Conservation (phyloP, 92 coral and sea anemone species). For the Siderastrea siderea region DNA sequence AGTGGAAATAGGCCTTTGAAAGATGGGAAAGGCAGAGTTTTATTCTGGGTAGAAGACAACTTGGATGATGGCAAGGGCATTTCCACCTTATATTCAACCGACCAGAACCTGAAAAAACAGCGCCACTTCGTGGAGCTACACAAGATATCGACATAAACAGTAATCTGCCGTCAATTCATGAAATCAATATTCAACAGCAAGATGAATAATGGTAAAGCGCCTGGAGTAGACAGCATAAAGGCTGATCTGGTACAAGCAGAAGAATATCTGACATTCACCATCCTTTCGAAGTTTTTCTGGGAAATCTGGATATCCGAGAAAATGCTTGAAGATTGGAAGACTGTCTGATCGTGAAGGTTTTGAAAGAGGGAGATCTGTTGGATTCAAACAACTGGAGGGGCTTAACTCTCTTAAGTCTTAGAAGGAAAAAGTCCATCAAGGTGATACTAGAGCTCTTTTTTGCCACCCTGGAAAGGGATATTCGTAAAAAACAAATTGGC, state of each 20-base stretch:
- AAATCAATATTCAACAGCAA: constrained; percentile 13
- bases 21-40: background rate
- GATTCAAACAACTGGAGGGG: background rate
- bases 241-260: constrained; percentile 9
- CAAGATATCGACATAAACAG: background rate
- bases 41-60: no score
- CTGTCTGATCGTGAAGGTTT: constrained; percentile 6
- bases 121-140: background rate
- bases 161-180: constrained; percentile 7
- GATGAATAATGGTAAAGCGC: constrained; percentile 25
- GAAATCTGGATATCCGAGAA: constrained; percentile 8
- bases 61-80: constrained; percentile 3
- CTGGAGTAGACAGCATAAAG: constrained; percentile 3
- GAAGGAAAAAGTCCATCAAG: constrained; percentile 25
- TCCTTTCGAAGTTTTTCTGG: no score
- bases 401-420: constrained; percentile 5
- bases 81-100: constrained; percentile 21
- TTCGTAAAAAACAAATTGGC: constrained; percentile 6
- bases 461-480: constrained; percentile 24
- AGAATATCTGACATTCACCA: no score
- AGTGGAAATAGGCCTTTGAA: background rate
- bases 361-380: background rate
- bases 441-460: constrained; percentile 5
- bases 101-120: background rate
- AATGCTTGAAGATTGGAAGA: background rate